phyloP scores from a whole-genome alignment of 2,797 vertebrate species.

The Anolis apletophallus region DNA sequence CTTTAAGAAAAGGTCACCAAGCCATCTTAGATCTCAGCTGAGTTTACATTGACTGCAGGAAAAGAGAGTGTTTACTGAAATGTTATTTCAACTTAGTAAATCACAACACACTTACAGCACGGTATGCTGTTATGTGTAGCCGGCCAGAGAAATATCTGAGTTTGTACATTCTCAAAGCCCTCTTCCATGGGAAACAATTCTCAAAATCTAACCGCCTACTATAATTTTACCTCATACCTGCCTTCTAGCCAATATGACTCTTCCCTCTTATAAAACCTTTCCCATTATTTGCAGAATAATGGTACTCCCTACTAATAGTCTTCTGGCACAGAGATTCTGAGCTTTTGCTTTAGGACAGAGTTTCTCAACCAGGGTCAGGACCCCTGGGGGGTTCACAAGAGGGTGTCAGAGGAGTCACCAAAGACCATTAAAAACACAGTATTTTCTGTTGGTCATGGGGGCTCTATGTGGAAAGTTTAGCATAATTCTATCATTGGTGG shows the following conservation, averaged over 20 bases:
- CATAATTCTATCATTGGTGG: too few species aligned
- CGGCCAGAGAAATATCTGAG: not conserved
- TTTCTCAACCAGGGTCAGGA: too few species aligned
- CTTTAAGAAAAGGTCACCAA: constrained; percentile 1
- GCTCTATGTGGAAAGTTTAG: too few species aligned
- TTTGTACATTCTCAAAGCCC: not conserved
- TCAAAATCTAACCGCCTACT: not conserved
- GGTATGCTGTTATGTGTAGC: not conserved
- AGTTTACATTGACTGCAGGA: not conserved
- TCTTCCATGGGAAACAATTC: not conserved
- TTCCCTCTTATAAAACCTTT: not conserved
- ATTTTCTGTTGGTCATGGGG: too few species aligned
- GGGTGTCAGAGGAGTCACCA: too few species aligned
- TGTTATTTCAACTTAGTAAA: not conserved
- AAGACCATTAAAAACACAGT: too few species aligned
- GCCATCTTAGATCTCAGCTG: not conserved
- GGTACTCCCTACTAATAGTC: not conserved
- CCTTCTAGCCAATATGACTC: not conserved
- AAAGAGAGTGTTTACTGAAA: not conserved
- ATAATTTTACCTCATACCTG: not conserved
- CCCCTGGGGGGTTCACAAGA: too few species aligned
- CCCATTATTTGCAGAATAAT: not conserved
- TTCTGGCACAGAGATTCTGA: not conserved
- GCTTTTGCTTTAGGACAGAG: not conserved
- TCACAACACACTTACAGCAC: not conserved